Percentiles rank a stretch among this genome's conserved stretches.
These are phyloP conservation scores for Syncerus caffer DNA, from an alignment of 2,797 vertebrate species.

Conservation along the genomic window DNA sequence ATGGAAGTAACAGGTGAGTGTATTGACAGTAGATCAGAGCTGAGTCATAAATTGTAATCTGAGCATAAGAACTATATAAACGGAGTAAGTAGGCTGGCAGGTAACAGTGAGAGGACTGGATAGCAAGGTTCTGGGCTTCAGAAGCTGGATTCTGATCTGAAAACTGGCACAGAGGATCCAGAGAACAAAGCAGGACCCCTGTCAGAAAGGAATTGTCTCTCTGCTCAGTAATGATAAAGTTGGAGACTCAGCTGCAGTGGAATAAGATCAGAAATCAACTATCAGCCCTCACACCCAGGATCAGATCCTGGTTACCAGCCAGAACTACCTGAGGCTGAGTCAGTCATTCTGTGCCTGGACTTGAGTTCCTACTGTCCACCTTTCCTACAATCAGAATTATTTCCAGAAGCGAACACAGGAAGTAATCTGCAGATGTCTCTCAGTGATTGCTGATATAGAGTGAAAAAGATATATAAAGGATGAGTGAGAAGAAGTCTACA, in stretches of 20 bases:
- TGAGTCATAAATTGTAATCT: background rate
- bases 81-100: background rate
- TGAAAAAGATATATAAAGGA: background rate
- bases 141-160: background rate
- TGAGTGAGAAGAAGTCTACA: background rate
- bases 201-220: background rate
- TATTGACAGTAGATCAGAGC: background rate
- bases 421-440: background rate
- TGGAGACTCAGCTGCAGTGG: background rate
- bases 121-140: background rate
- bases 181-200: background rate
- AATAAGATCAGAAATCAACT: background rate
- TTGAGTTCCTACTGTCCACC: background rate
- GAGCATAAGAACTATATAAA: background rate
- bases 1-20: background rate
- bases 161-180: background rate
- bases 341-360: background rate
- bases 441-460: background rate
- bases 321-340: background rate
- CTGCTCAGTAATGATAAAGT: background rate
- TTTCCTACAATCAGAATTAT: background rate
- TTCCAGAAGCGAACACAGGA: background rate
- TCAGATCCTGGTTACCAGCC: background rate
- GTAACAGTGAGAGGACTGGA: background rate
- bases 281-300: background rate